These are phyloP conservation scores for Pyrochroa serraticornis DNA, from an alignment of 2,888 invertebrate species.

Conservation along the genomic window DNA sequence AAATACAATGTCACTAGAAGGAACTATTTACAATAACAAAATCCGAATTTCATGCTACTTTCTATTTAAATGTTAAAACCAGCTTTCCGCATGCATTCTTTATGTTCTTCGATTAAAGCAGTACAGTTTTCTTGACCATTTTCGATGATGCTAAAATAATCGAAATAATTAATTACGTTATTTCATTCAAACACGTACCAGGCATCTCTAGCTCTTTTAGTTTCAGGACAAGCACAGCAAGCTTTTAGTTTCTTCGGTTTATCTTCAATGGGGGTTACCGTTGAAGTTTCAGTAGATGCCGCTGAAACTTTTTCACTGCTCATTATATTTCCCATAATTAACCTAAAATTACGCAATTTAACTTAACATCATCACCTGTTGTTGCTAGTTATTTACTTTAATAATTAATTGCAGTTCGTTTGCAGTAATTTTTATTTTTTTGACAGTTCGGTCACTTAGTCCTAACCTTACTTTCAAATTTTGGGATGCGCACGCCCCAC, in stretches of 20 bases:
- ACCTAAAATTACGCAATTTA: not conserved
- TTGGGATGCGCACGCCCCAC: no score
- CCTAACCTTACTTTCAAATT: no score
- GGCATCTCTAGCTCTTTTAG: slow-evolving; percentile 85
- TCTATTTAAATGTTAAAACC: slow-evolving; percentile 89
- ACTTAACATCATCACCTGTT: no score
- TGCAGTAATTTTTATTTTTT: no score
- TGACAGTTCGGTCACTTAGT: no score
- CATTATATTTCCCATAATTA: slow-evolving; percentile 62
- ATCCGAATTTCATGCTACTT: slow-evolving; percentile 1
- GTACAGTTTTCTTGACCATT: slow-evolving; percentile 91
- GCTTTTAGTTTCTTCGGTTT: slow-evolving; percentile 80
- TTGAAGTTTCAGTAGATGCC: slow-evolving; percentile 57
- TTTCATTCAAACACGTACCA: slow-evolving; percentile 68
- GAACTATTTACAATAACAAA: slow-evolving; percentile 3
- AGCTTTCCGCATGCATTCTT: slow-evolving; percentile 92
- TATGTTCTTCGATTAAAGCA: slow-evolving; percentile 92
- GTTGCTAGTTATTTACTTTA: no score
- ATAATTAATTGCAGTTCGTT: no score
- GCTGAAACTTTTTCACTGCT: slow-evolving; percentile 60
- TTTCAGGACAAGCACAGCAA: slow-evolving; percentile 97
- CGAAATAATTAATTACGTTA: slow-evolving; percentile 15
- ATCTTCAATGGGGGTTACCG: slow-evolving; percentile 57
- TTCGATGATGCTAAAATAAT: slow-evolving; percentile 81
- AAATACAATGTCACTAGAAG: not conserved